phyloP scores from a whole-genome alignment of 2,797 vertebrate species.

The Melopsittacus undulatus region DNA sequence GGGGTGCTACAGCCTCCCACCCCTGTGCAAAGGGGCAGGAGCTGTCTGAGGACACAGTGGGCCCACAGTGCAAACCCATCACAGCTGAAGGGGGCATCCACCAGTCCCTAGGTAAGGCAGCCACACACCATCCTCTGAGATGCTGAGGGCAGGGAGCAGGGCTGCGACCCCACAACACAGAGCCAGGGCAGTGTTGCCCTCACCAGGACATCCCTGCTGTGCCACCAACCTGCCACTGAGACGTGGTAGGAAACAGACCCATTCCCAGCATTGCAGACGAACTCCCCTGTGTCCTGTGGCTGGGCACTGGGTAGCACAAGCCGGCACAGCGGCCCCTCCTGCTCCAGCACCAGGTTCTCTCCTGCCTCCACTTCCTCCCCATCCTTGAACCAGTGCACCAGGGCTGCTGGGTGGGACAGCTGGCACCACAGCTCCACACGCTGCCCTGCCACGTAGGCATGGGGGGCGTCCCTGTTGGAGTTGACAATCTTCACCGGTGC shows the following conservation, averaged over 20 bases:
- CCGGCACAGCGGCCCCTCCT: slow-evolving; percentile 79
- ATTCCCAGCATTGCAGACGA: slow-evolving; percentile 85
- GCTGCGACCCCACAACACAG: not conserved
- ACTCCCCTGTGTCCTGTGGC: slow-evolving; percentile 87
- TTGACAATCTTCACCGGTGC: slow-evolving; percentile 85
- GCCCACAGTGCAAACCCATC: not conserved
- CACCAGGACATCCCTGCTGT: not conserved
- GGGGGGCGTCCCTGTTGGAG: slow-evolving; percentile 85
- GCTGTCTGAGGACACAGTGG: accelerated
- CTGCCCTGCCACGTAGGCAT: slow-evolving; percentile 83
- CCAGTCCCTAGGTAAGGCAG: not conserved
- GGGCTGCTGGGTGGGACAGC: slow-evolving; percentile 79
- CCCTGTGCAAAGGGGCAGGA: not conserved
- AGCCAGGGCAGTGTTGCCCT: not conserved
- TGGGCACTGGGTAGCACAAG: slow-evolving; percentile 83
- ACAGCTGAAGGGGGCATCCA: not conserved
- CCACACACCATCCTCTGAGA: accelerated
- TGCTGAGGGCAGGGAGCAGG: not conserved
- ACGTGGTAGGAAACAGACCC: slow-evolving; percentile 89
- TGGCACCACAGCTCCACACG: slow-evolving; percentile 90
- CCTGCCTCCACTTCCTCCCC: slow-evolving; percentile 86
- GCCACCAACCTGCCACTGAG: slow-evolving; percentile 86
- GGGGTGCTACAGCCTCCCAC: not conserved
- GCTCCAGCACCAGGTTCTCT: slow-evolving; percentile 81
- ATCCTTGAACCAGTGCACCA: slow-evolving; percentile 89